Conservation (phyloP, 2,888 invertebrate genomes). For the Apodemia duryi region DNA sequence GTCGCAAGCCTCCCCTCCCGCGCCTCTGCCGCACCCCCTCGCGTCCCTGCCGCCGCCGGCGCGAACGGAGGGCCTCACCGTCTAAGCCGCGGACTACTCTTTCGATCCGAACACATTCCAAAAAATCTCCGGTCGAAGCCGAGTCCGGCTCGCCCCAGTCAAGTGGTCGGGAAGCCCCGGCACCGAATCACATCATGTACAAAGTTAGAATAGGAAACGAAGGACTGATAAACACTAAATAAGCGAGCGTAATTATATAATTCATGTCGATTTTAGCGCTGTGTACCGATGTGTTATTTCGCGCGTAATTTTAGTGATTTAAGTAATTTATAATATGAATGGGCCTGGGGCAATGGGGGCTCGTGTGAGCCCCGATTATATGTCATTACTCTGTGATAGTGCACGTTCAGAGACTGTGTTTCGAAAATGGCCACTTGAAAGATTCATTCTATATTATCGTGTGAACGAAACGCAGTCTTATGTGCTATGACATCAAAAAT, state of each 20-base stretch:
- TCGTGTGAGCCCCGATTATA: constrained; percentile 65
- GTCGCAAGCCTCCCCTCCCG: constrained; percentile 38
- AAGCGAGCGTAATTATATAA: constrained; percentile 47
- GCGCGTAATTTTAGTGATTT: constrained; percentile 68
- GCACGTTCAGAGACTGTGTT: constrained; percentile 63
- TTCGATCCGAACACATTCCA: constrained; percentile 51
- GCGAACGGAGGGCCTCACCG: constrained; percentile 86
- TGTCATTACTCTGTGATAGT: constrained; percentile 79
- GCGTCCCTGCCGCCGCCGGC: constrained; percentile 81
- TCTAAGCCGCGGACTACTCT: constrained; percentile 59
- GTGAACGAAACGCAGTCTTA: constrained; percentile 48
- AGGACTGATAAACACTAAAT: constrained; percentile 25
- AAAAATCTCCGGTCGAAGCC: constrained; percentile 26
- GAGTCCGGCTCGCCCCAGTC: constrained; percentile 1
- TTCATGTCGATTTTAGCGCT: constrained; percentile 62
- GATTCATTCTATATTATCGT: constrained; percentile 37
- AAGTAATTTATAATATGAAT: constrained; percentile 65
- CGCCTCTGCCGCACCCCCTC: constrained; percentile 66
- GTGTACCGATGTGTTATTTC: constrained; percentile 70
- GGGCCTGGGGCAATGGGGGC: constrained; percentile 76
- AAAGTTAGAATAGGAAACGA: constrained; percentile 27
- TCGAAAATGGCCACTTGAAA: constrained; percentile 35
- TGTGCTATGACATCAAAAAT: constrained; percentile 75
- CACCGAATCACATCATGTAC: constrained; percentile 22
- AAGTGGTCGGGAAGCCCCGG: background rate